A percentile compares a stretch with the other conserved stretches of the same genome.
Conservation (phyloP, 1,140 invertebrate species). For the Pseudachorutes palmiensis region DNA sequence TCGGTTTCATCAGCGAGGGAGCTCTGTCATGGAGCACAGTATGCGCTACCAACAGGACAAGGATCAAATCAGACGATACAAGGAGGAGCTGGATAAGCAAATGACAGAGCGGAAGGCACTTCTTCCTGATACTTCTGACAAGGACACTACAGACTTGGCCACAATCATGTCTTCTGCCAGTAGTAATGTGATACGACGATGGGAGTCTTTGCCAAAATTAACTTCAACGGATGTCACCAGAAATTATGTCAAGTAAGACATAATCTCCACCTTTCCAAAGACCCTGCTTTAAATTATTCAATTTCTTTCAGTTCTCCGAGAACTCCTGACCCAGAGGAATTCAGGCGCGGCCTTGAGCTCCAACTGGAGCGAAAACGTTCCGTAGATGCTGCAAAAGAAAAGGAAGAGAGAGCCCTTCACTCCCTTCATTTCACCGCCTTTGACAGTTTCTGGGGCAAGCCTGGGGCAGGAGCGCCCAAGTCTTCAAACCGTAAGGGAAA, state of each 20-base stretch:
- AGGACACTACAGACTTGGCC: conserved; percentile 6
- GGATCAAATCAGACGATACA: conserved; percentile 20
- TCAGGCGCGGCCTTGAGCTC: background rate
- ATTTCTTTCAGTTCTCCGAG: conserved; percentile 10
- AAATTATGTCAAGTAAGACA: conserved; percentile 17
- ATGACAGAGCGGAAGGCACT: conserved; percentile 9
- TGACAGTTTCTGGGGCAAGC: conserved; percentile 15
- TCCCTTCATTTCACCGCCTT: conserved; percentile 16
- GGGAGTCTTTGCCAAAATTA: conserved; percentile 16
- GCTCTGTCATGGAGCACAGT: conserved; percentile 16
- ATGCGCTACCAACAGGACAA: conserved; percentile 23
- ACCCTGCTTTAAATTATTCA: background rate
- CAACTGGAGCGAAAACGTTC: conserved; percentile 2
- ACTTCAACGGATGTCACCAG: conserved; percentile 26
- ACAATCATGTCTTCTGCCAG: background rate
- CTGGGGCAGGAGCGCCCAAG: conserved; percentile 13
- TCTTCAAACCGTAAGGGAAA: conserved; percentile 5
- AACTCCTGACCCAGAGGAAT: conserved; percentile 14
- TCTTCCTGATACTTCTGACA: background rate
- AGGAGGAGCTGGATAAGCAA: conserved; percentile 26
- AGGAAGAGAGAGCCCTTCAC: background rate
- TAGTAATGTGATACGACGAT: background rate
- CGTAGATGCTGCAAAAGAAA: background rate
- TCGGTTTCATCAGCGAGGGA: conserved; percentile 27
- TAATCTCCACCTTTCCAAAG: background rate